Base-by-base conservation (phyloP, 1,140 invertebrate species). In the Tetramorium alpestre region DNA sequence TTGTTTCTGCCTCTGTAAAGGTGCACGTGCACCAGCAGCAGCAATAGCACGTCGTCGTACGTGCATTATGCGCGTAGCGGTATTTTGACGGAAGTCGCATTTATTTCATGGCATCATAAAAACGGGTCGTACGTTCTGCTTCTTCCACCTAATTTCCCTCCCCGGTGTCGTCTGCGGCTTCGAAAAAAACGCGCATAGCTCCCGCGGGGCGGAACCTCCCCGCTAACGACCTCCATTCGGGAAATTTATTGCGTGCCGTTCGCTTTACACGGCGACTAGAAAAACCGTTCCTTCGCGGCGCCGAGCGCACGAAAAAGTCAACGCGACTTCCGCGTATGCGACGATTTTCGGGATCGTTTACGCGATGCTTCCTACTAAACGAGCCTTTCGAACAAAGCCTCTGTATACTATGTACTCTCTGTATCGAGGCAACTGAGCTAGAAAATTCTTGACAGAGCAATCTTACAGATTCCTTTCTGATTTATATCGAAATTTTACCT, bases 61-160 rank as follows among this genome's bases (percentile, higher is more conserved):
- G 56, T 88, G 80, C 80, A 85, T 80, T 54, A 10, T 25, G 13
- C 54, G 67, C 54, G 18, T 88, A 90, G 84, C 89, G 88, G 89
- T 90, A 62, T 8, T 28, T 47, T 6, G 41, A 44, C 58, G 88
- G 85, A 54, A 75, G 78, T 72, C 64, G 28, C 56, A 73, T 49
- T 84, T 60, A 51, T 81, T 81, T 77, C 49, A 49, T 77, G 58
- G 58, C 47, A 10, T 82, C 70, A 22, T 67, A 84, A 69, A 86
- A 77, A 56, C 3, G 49, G 54, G 25, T 25, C 67, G 44, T 72
- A 67, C 60, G 38, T 81, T 77, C 51, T 33, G 38, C 33, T 25
- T 77, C 54, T 70, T 54, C 62, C 62, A n/a, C 33, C 73, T 67
- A 85, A 78, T 64, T 85, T 58, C 56, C 49, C 13, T 62, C 51